These are phyloP conservation scores for Sarcophilus harrisii DNA, from an alignment of 2,797 vertebrate species.

Conservation along the genomic window DNA sequence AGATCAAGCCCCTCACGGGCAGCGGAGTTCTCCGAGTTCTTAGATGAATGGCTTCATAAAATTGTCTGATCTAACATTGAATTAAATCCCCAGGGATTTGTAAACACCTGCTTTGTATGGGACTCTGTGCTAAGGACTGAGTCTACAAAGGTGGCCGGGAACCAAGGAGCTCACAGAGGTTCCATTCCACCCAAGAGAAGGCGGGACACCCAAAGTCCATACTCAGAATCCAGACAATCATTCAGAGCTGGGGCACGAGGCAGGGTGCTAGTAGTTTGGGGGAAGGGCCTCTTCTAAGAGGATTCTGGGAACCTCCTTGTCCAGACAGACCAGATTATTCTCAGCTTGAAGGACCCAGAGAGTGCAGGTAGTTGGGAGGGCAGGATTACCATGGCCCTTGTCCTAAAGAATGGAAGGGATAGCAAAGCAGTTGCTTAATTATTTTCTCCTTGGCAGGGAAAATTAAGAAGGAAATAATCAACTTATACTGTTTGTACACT, in stretches of 20 bases:
- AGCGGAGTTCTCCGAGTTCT: neutral
- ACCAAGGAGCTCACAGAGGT: neutral
- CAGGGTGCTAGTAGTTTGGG: too few relatives aligned
- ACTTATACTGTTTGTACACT: neutral
- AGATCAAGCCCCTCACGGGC: too few relatives aligned
- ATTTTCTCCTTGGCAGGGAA: neutral
- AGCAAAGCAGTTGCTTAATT: neutral
- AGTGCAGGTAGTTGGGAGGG: neutral
- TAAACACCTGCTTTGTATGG: neutral
- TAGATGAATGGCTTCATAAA: neutral
- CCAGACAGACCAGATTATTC: neutral
- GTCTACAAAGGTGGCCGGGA: too few relatives aligned
- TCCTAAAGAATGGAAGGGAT: neutral
- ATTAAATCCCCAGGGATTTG: neutral
- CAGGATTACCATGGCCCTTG: neutral
- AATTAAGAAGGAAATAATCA: neutral
- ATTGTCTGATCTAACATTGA: neutral
- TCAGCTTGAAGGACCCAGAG: neutral
- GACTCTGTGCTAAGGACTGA: too few relatives aligned
- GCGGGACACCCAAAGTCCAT: neutral
- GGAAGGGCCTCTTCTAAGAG: neutral
- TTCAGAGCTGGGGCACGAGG: neutral
- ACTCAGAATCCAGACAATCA: too few relatives aligned
- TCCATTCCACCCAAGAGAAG: neutral
- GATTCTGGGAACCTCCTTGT: neutral